Evolutionary conservation across 92 coral and sea anemone genomes (phyloP).

Genomic region (Isaurus tuberculatus): DNA sequence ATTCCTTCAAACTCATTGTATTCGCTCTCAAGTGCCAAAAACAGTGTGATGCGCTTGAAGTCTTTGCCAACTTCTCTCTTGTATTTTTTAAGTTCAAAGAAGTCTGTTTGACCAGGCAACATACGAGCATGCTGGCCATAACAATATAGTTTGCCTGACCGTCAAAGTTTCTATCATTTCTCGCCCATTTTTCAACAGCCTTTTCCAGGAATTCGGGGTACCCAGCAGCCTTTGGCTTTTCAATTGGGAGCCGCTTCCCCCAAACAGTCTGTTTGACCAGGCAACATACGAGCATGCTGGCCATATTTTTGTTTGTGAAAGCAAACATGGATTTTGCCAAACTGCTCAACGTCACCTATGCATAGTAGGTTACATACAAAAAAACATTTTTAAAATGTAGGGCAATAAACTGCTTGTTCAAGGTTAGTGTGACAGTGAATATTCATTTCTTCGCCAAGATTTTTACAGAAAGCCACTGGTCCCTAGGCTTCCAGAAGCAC

Average conservation of each 20-base stretch:
- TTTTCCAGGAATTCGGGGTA: slow-evolving; percentile 40
- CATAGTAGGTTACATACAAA: slow-evolving; percentile 21
- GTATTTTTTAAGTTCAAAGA: slow-evolving; percentile 55
- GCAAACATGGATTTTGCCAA: slow-evolving; percentile 27
- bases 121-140: slow-evolving; percentile 54
- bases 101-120: slow-evolving; percentile 54
- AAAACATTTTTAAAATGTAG: slow-evolving; percentile 24
- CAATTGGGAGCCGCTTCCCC: slow-evolving; percentile 58
- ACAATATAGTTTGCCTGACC: slow-evolving; percentile 37
- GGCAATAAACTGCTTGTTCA: slow-evolving; percentile 22
- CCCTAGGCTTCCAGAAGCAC: slow-evolving; percentile 32
- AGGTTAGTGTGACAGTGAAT: slow-evolving; percentile 25
- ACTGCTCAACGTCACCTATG: slow-evolving; percentile 30
- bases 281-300: slow-evolving; percentile 38
- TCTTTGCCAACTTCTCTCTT: slow-evolving; percentile 49
- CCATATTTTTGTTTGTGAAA: slow-evolving; percentile 30
- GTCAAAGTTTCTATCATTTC: slow-evolving; percentile 49
- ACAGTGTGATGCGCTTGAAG: slow-evolving; percentile 56
- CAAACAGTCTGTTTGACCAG: slow-evolving; percentile 56
- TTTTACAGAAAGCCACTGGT: slow-evolving; percentile 26
- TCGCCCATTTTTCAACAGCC: slow-evolving; percentile 52
- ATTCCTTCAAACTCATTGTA: slow-evolving; percentile 49
- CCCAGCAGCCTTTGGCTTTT: slow-evolving; percentile 55
- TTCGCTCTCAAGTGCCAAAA: slow-evolving; percentile 37
- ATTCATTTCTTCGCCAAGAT: slow-evolving; percentile 26